phyloP scores from a whole-genome alignment of 2,113 vertebrate species.

The Anolis carolinensis region DNA sequence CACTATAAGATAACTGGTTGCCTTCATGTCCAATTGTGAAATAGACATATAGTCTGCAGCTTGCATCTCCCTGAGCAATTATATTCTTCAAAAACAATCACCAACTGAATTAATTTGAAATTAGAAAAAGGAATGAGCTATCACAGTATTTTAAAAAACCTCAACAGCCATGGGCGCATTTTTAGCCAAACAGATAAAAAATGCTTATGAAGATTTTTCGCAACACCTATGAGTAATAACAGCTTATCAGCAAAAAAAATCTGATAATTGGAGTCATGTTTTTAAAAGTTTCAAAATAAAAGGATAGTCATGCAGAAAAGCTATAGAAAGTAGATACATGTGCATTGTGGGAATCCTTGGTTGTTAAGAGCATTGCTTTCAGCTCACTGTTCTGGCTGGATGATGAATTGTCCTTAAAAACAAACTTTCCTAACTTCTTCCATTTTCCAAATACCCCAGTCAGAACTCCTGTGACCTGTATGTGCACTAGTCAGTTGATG shows the following conservation, averaged over 20 bases:
- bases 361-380: not conserved
- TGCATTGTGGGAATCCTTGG: not conserved
- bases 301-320: not conserved
- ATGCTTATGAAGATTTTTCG: not conserved
- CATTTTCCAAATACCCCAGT: not conserved
- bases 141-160: not conserved
- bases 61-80: not conserved
- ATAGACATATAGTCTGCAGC: not conserved
- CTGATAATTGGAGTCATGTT: too few relatives aligned
- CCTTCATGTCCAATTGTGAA: not conserved
- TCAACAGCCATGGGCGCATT: not conserved
- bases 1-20: not conserved
- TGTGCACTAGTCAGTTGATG: not conserved
- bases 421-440: too few relatives aligned
- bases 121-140: not conserved
- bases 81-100: not conserved
- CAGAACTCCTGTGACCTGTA: not conserved
- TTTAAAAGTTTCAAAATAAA: not conserved
- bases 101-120: not conserved
- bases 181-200: not conserved
- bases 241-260: not conserved
- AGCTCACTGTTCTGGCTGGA: not conserved
- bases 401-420: too few relatives aligned
- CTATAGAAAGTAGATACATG: not conserved
- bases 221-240: not conserved